Percentiles rank a stretch among this genome's conserved stretches.
phyloP scores from a whole-genome alignment of 2,797 vertebrate species.

The Malacoctenus gilli region DNA sequence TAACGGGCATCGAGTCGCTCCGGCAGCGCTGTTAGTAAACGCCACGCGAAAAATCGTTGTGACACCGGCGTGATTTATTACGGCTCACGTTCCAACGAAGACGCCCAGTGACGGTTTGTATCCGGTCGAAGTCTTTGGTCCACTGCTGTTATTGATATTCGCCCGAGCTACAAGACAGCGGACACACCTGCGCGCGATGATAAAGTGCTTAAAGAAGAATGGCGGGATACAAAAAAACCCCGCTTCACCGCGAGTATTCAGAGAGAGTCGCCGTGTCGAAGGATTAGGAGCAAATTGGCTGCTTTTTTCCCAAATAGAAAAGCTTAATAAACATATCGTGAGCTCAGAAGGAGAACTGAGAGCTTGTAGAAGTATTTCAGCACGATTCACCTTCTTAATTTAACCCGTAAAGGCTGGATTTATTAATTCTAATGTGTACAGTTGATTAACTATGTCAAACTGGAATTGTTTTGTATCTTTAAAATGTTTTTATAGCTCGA shows the following conservation, averaged over 20 bases:
- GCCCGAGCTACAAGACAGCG: conserved; percentile 3
- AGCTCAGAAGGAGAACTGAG: not conserved
- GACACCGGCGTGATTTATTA: conserved; percentile 20
- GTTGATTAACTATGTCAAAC: no score
- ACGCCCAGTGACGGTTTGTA: conserved; percentile 14
- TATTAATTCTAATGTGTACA: no score
- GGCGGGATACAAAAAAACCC: not conserved
- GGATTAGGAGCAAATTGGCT: conserved; percentile 7
- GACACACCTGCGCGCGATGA: conserved; percentile 12
- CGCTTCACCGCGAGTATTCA: conserved; percentile 6
- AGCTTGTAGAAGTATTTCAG: not conserved
- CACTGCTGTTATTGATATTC: conserved; percentile 8
- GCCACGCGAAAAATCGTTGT: conserved; percentile 12
- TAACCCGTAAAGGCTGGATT: no score
- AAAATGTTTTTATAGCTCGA: no score
- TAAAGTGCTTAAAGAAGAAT: conserved; percentile 6
- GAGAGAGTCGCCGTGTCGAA: not conserved
- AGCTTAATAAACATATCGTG: not conserved
- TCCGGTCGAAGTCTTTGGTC: not conserved
- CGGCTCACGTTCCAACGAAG: conserved; percentile 27
- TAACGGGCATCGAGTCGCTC: conserved; percentile 21
- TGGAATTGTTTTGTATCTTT: no score
- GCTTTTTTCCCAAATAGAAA: conserved; percentile 8
- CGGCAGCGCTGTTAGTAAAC: conserved; percentile 15
- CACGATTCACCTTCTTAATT: not conserved